Evolutionary conservation across 2,888 invertebrate species (phyloP), one percentile per base, ranked within the genome.

Genomic region (Sinhomidia bicolor): DNA sequence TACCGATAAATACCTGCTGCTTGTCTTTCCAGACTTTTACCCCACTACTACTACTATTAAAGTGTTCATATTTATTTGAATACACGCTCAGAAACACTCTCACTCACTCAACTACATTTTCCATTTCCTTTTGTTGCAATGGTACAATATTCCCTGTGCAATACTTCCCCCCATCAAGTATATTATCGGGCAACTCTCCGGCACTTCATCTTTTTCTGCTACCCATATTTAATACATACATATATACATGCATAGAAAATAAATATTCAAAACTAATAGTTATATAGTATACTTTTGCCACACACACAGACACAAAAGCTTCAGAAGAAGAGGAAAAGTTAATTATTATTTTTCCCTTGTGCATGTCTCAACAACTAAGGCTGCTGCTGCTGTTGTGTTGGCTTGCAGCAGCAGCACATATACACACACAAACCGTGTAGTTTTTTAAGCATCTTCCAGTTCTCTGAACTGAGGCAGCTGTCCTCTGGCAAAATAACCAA

Each of bases 301-400:
- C 23, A 29, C 17, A 51, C 78, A 54, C 20, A 26, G 7, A 68
- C 51, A 62, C 83, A 83, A 74, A 32, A 60, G 84, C 29, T 60
- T 68, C 36, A 17, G 36, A 62, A n/a, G 74, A 78, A 62, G 26
- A 78, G 65, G 78, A 76, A 85, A 85, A 85, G 85, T 78, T 85
- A 85, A 85, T 85, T 85, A 85, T 85, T 85, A 85, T 85, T 85
- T 84, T 85, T 85, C 85, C 85, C 85, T 84, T 26, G 84, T 84
- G 84, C 54, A 26, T 54, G 41, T 65, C 81, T 23, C 17, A 47
- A n/a, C n/a, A n/a, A 7, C n/a, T 65, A 32, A 32, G 14, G 62
- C 32, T 74, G 20, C 20, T 51, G 51, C n/a, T n/a, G 36, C 36
- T 36, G 7, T 7, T 36, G 7, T 26, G 74, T n/a, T 41, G 36